Percentiles rank a stretch among this genome's conserved stretches.
These are phyloP conservation scores for Syrrhaptes paradoxus DNA, from an alignment of 2,113 vertebrate genomes.

Conservation along the genomic window DNA sequence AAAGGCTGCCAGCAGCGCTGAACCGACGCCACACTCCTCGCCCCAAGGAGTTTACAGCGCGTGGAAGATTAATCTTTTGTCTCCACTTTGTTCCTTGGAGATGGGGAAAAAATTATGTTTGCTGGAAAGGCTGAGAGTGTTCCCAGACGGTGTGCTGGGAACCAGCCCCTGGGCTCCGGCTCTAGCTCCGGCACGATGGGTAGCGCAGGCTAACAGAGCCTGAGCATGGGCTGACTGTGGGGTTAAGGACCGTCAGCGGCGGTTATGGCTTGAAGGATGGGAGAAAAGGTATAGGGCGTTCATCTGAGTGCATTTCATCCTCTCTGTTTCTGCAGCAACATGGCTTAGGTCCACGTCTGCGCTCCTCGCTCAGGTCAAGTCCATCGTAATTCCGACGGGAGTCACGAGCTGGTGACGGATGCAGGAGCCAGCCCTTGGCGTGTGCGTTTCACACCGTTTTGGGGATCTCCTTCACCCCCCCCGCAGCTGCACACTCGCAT, in stretches of 20 bases:
- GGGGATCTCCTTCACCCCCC: neutral
- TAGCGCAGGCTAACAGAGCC: rapidly evolving
- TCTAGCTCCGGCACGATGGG: neutral
- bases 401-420: rapidly evolving
- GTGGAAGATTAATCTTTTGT: neutral
- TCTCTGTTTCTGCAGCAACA: rapidly evolving
- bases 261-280: neutral
- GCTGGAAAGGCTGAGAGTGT: neutral
- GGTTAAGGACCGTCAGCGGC: neutral
- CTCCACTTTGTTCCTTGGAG: neutral
- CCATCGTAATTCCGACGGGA: rapidly evolving
- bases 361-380: rapidly evolving
- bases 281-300: neutral
- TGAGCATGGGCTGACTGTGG: rapidly evolving
- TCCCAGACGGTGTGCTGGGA: neutral
- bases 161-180: neutral
- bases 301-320: rapidly evolving
- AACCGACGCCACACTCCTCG: neutral
- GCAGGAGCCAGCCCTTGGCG: neutral
- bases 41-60: neutral
- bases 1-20: neutral
- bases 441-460: rapidly evolving
- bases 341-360: rapidly evolving
- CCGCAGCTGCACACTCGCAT: rapidly evolving
- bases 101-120: neutral